Evolutionary conservation across 2,888 invertebrate genomes (phyloP).

Genomic region (Drosophila mayaguana): DNA sequence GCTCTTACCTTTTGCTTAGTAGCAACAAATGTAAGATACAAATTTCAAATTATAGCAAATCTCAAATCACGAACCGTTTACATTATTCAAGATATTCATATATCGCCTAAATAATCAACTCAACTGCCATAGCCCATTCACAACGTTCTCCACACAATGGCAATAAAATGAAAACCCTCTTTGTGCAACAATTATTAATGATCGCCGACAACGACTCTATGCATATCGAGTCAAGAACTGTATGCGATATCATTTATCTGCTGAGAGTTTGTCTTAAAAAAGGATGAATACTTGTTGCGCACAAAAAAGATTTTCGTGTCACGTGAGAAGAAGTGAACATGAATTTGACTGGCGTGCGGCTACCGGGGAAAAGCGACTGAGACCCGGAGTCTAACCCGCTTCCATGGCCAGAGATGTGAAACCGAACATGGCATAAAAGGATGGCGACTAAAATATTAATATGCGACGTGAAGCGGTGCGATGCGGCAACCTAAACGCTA

Average conservation of each 20-base stretch:
- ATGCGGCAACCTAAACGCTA: slow-evolving; percentile 72
- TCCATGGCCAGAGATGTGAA: slow-evolving; percentile 57
- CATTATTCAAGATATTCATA: slow-evolving; percentile 15
- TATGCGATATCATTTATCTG: slow-evolving; percentile 83
- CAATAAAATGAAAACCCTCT: slow-evolving; percentile 22
- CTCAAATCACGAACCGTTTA: not conserved
- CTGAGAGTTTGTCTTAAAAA: slow-evolving; percentile 73
- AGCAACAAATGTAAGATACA: not conserved
- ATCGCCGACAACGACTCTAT: slow-evolving; percentile 60
- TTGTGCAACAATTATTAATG: slow-evolving; percentile 79
- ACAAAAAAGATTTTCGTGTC: slow-evolving; percentile 84
- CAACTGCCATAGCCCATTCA: not conserved
- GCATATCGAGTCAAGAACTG: slow-evolving; percentile 72
- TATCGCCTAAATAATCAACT: slow-evolving; percentile 10
- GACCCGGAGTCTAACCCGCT: not conserved
- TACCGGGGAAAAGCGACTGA: slow-evolving; percentile 55
- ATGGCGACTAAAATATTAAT: slow-evolving; percentile 77
- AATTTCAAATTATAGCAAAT: not conserved
- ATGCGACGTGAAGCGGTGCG: slow-evolving; percentile 58
- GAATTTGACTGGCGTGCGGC: slow-evolving; percentile 52
- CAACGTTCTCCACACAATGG: slow-evolving; percentile 3
- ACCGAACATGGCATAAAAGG: slow-evolving; percentile 77
- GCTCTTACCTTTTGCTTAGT: no score
- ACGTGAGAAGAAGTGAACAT: slow-evolving; percentile 67
- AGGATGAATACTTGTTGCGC: slow-evolving; percentile 78